Percentiles rank a stretch among this genome's conserved stretches.
phyloP scores from a whole-genome alignment of 1,140 invertebrate species.

The Uloborus diversus region DNA sequence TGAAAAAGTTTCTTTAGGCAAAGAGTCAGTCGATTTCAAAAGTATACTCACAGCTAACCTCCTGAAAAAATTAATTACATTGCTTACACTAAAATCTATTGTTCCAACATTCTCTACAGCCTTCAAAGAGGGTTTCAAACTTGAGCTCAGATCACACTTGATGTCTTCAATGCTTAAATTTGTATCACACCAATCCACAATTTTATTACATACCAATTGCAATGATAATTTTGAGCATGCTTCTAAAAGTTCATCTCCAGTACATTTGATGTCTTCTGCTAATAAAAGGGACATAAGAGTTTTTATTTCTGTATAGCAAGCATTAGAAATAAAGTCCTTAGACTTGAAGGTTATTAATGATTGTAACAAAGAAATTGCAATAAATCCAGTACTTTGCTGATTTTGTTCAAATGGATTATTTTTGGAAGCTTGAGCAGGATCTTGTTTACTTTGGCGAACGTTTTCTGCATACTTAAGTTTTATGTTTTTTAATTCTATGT shows the following conservation, averaged over 20 bases:
- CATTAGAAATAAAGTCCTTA: too few relatives aligned
- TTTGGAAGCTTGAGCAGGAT: background rate
- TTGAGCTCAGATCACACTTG: slow-evolving; percentile 21
- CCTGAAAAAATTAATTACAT: too few relatives aligned
- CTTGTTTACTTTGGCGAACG: background rate
- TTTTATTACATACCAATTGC: slow-evolving; percentile 67
- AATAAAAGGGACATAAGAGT: slow-evolving; percentile 62
- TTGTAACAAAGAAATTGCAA: slow-evolving; percentile 45
- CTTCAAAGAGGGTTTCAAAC: slow-evolving; percentile 20
- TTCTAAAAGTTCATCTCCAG: slow-evolving; percentile 65
- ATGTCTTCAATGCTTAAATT: slow-evolving; percentile 64
- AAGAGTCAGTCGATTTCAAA: too few relatives aligned
- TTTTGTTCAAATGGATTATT: background rate
- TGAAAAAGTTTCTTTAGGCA: too few relatives aligned
- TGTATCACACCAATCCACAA: slow-evolving; percentile 69
- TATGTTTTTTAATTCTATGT: slow-evolving; percentile 57
- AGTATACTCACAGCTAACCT: too few relatives aligned
- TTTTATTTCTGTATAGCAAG: slow-evolving; percentile 60
- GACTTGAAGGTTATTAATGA: slow-evolving; percentile 60
- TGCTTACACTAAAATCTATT: too few relatives aligned
- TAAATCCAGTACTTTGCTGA: background rate
- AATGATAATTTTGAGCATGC: slow-evolving; percentile 67
- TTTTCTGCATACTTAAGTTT: slow-evolving; percentile 4
- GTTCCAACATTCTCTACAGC: too few relatives aligned
- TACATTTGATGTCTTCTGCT: slow-evolving; percentile 65